Conservation (phyloP, 2,113 vertebrate species). For the Rallus limicola region DNA sequence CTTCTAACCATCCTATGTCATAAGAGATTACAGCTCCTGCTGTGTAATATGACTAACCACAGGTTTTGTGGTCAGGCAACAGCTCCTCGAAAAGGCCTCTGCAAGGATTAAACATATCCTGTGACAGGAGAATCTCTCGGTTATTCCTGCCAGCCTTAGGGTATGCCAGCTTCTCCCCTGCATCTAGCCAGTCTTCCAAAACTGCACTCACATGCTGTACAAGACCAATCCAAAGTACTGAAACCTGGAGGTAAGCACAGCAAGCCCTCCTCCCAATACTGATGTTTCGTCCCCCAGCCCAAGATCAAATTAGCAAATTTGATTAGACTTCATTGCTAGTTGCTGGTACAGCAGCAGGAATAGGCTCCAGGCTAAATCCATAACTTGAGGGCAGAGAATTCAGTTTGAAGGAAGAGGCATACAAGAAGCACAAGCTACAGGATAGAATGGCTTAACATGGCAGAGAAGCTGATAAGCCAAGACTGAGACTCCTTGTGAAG, state of each 20-base stretch:
- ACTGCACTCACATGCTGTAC: background rate
- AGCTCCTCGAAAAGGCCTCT: background rate
- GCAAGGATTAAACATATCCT: background rate
- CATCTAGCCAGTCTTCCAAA: background rate
- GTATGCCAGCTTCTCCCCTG: background rate
- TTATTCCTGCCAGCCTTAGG: background rate
- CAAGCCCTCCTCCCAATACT: background rate
- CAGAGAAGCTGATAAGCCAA: background rate
- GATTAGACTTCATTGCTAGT: background rate
- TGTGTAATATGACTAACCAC: background rate
- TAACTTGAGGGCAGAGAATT: background rate
- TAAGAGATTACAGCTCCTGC: background rate
- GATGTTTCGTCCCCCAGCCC: background rate
- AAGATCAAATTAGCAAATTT: background rate
- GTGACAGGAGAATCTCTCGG: background rate
- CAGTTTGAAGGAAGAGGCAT: background rate
- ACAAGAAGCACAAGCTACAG: background rate
- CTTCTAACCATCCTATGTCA: background rate
- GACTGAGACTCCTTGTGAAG: background rate
- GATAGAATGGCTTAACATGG: background rate
- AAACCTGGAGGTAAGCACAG: background rate
- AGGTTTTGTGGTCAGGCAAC: background rate
- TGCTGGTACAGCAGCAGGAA: background rate
- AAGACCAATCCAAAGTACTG: background rate
- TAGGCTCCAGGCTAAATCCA: background rate